phyloP scores from a whole-genome alignment of 2,888 invertebrate genomes.

The Osmoderma eremita region DNA sequence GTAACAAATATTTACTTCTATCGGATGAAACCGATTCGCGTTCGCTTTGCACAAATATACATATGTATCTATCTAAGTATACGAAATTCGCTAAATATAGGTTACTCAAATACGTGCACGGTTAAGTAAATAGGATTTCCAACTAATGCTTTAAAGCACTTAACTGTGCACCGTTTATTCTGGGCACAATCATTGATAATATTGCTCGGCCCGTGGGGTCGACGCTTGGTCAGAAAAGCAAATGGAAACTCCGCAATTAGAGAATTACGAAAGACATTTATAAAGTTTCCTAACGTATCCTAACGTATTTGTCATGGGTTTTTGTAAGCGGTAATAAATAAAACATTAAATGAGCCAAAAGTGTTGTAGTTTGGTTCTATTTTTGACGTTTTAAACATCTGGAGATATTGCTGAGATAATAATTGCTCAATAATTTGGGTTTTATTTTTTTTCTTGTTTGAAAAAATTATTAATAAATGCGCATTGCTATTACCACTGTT shows the following conservation, averaged over 20 bases:
- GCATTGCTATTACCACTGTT: too few species aligned
- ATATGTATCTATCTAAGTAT: background rate
- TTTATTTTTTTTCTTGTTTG: too few species aligned
- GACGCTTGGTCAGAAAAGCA: background rate
- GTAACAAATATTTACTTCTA: conserved; percentile 29
- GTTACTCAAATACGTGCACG: background rate
- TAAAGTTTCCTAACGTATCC: too few species aligned
- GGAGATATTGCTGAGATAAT: too few species aligned
- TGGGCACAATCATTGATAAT: conserved; percentile 16
- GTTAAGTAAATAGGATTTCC: conserved; percentile 6
- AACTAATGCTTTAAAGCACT: conserved; percentile 27
- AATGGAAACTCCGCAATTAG: conserved; percentile 12
- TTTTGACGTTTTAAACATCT: too few species aligned
- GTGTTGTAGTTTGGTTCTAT: too few species aligned
- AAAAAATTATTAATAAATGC: too few species aligned
- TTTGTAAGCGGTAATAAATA: too few species aligned
- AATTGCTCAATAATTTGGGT: too few species aligned
- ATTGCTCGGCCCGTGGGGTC: background rate
- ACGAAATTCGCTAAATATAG: background rate
- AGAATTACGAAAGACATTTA: conserved; percentile 9
- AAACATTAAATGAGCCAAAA: too few species aligned
- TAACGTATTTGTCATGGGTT: too few species aligned
- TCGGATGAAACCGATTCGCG: background rate
- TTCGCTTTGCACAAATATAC: background rate
- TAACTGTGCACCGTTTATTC: conserved; percentile 13